Base-by-base conservation (phyloP, 2,797 vertebrate genomes). In the Acrossocheilus wenchowensis region DNA sequence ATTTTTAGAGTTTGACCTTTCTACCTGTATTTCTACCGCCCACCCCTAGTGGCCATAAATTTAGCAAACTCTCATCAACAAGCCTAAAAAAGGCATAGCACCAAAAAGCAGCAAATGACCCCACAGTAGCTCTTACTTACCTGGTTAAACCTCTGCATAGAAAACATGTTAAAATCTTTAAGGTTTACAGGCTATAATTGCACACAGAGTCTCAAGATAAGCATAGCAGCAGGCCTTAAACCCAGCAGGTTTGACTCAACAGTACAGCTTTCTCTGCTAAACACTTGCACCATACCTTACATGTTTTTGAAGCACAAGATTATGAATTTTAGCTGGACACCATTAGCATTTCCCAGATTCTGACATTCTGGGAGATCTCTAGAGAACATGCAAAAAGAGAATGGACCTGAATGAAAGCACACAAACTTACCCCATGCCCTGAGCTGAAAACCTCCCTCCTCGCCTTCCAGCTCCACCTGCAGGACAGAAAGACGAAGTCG, bases 351-450 rank as follows among this genome's bases (percentile, higher is more conserved):
- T 81, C 60, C 73, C 45, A 77, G 45, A 68, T 79, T 8, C 54
- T 17, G 41, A 17, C 12, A 75, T 41, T 79, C 64, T 83, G 74
- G 8, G 34, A 12, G 39, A 36, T 92, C 91, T 93, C 89, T 92
- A 91, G 93, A 93, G 89, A 91, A 93, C 92, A 94, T 95, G 92
- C 75, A 48, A 62, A 62, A 69, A 66, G 23, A 36, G 19, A 7
- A 57, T 17, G 21, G 7, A 78, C 50, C 88, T 78, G 92, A 88
- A 81, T 87, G 26, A 86, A 78, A 89, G 88, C 79, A 89, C 80
- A 79, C 90, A 93, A 90, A 92, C 97, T 96, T 94, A 99, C 98
- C 98, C 98, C 98, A 99, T 99, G 94, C 98, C 98, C 95, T 99
- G 98, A 72, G 97, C 98, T 52, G 98, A 99, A 95, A 99, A 99